These are phyloP conservation scores for Malurus elegans DNA, from an alignment of 2,113 vertebrate species.

Conservation along the genomic window DNA sequence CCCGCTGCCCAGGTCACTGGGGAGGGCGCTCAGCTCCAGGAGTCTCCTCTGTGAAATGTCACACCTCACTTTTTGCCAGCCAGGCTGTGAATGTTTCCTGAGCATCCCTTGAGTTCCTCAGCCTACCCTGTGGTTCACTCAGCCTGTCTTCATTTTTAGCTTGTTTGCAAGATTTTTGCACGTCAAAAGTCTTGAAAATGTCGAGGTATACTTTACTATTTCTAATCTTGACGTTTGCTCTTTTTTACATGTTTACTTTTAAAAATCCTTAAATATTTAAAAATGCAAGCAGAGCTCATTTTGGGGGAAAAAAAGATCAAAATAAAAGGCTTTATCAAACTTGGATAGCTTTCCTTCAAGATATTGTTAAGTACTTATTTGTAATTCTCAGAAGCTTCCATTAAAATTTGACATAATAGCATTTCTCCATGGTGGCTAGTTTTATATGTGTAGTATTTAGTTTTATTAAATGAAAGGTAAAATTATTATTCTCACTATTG, in stretches of 20 bases:
- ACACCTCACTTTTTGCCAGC: not conserved
- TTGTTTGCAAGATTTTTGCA: not conserved
- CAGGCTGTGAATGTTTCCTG: not conserved
- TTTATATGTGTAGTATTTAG: not conserved
- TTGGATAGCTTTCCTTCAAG: not conserved
- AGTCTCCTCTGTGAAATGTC: not conserved
- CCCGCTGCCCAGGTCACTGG: too few species aligned
- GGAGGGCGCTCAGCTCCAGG: not conserved
- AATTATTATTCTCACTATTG: not conserved
- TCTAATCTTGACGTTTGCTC: not conserved
- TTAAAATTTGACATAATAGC: not conserved
- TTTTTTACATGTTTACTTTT: not conserved
- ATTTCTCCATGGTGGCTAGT: not conserved
- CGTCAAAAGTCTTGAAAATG: not conserved
- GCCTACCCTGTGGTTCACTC: not conserved
- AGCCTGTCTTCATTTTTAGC: not conserved
- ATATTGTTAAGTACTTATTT: not conserved
- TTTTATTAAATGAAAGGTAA: not conserved
- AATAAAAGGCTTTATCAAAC: not conserved
- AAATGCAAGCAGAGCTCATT: accelerated
- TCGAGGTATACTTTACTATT: not conserved
- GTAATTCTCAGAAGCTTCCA: not conserved
- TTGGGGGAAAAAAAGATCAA: not conserved
- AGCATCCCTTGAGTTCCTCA: not conserved
- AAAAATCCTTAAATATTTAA: not conserved